Base-by-base conservation (phyloP, 1,140 invertebrate genomes). In the Drosophila ficusphila region DNA sequence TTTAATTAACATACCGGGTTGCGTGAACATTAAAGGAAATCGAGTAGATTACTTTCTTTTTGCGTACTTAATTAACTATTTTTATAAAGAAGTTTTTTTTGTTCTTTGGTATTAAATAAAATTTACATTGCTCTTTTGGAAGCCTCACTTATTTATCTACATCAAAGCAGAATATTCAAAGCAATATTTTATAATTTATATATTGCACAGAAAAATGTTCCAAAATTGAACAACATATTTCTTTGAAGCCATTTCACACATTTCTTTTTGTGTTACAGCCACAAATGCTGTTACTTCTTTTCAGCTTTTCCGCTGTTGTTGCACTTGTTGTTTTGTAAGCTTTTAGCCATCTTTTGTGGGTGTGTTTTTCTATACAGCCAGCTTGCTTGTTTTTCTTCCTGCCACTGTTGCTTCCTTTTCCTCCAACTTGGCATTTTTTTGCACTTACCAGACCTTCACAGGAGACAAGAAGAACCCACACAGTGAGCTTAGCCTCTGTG, bases 301-400 rank as follows among this genome's bases (percentile, higher is more conserved):
- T 8, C 7, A 58, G 23, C 12, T 21, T 41, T 52, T 42, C 23
- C 34, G 31, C 36, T 56, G 19, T 73, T 61, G 12, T 31, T 36
- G 49, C 34, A 23, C 11, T 38, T 67, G 25, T 41, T 60, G 27
- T 60, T 60, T 49, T 34, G 64, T 56, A 76, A 81, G 77, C 78
- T 76, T 81, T 76, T 73, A 73, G 75, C 77, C 41, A 56, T 25
- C 67, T 76, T 72, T 72, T 76, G 78, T 64, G 38, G 34, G 56
- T 21, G 41, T 52, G 2, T 48, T 57, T 48, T 68, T 27, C 39
- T 41, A 34, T 56, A 56, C 38, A 52, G 74, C 73, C 54, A 49
- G 36, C 41, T 34, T 48, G 49, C 29, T 18, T 64, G 49, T 25
- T 49, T 60, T 38, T 57, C 34, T 27, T 52, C 33, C 48, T 76